phyloP scores from a whole-genome alignment of 2,797 vertebrate species.

The Iguana delicatissima region DNA sequence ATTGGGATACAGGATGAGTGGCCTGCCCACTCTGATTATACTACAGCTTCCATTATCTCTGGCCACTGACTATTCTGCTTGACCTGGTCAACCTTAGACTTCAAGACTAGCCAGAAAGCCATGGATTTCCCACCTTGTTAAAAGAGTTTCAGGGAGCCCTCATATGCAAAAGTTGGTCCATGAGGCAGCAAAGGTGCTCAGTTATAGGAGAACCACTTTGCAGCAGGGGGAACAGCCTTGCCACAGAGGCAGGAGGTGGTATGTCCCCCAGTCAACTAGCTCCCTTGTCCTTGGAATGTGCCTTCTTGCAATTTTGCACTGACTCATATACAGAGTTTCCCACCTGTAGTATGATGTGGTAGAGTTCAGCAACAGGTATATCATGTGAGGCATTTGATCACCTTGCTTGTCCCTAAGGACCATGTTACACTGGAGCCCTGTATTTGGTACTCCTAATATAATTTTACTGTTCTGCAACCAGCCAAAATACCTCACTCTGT shows the following conservation, averaged over 20 bases:
- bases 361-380: not conserved
- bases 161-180: not conserved
- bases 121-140: not conserved
- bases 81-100: not conserved
- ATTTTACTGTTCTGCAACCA: not conserved
- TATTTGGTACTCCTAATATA: not conserved
- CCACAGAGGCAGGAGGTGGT: not conserved
- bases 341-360: too few relatives aligned
- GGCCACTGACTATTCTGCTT: not conserved
- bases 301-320: not conserved
- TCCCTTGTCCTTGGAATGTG: not conserved
- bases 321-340: not conserved
- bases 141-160: too few relatives aligned
- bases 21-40: not conserved
- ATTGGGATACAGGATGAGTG: not conserved
- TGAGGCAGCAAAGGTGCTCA: not conserved
- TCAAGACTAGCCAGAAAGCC: not conserved
- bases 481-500: not conserved
- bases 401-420: not conserved
- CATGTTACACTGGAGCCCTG: not conserved
- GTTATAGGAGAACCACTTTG: not conserved
- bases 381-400: not conserved
- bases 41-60: not conserved
- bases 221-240: not conserved
- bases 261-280: not conserved